phyloP scores from a whole-genome alignment of 1,140 invertebrate genomes.

The Sminthurinus signatus region DNA sequence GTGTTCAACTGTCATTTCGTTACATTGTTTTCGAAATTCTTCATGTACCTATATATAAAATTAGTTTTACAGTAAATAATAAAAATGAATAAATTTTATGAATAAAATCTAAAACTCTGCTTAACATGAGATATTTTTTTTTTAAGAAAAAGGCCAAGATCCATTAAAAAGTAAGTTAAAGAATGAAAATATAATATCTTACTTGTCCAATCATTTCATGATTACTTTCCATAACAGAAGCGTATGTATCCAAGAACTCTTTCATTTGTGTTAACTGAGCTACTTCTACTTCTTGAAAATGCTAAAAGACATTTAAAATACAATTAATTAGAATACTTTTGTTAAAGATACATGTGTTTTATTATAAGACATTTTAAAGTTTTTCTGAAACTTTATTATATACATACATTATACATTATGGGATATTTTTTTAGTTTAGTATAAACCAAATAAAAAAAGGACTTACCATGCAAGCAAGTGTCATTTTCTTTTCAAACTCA shows the following conservation, averaged over 20 bases:
- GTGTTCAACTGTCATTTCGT: constrained; percentile 85
- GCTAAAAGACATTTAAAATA: constrained; percentile 49
- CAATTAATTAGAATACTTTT: too few species aligned
- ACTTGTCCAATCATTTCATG: constrained; percentile 78
- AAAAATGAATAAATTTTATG: not conserved
- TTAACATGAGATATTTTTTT: not conserved
- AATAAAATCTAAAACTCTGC: not conserved
- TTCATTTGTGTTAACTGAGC: constrained; percentile 90
- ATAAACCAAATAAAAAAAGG: constrained; percentile 4
- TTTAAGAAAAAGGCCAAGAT: constrained; percentile 11
- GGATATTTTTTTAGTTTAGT: too few species aligned
- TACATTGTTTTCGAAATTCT: constrained; percentile 82
- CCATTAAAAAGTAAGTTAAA: not conserved
- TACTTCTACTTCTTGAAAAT: constrained; percentile 91
- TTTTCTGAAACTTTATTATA: too few species aligned
- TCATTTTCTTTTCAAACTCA: constrained; percentile 93
- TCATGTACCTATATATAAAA: constrained; percentile 62
- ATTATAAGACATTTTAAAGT: too few species aligned
- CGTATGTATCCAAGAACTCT: constrained; percentile 84
- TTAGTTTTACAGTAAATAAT: not conserved
- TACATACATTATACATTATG: too few species aligned
- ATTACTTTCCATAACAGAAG: constrained; percentile 77
- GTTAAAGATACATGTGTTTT: too few species aligned
- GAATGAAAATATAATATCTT: constrained; percentile 27
- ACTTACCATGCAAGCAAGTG: constrained; percentile 73